A percentile compares a stretch with the other conserved stretches of the same genome.
phyloP scores from a whole-genome alignment of 2,797 vertebrate species.

The Poeciliopsis infans region DNA sequence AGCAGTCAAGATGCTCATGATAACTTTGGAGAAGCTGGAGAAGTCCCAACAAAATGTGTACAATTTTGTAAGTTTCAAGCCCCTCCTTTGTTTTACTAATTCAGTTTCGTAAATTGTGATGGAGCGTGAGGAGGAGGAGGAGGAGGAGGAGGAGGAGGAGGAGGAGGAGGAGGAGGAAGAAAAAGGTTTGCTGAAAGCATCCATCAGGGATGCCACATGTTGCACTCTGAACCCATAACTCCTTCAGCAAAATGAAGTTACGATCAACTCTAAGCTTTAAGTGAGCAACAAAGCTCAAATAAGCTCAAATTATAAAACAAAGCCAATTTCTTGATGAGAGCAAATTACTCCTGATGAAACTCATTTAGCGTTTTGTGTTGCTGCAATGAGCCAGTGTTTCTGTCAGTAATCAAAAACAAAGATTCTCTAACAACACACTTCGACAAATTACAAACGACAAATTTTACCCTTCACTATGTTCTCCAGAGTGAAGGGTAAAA shows the following conservation, averaged over 20 bases:
- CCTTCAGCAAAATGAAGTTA: neutral
- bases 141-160: neutral
- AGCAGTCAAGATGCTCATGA: neutral
- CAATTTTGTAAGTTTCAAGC: neutral
- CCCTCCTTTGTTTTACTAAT: neutral
- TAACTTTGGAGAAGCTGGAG: neutral
- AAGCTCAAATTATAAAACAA: neutral
- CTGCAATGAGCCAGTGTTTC: neutral
- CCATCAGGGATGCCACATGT: constrained; percentile 47
- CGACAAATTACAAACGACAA: neutral
- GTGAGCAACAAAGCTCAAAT: neutral
- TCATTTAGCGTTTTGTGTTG: constrained; percentile 4
- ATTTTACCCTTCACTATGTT: too few species aligned
- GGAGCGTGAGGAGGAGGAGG: neutral
- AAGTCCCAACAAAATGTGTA: neutral
- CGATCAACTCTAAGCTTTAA: neutral
- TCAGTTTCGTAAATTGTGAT: neutral
- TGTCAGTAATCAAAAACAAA: neutral
- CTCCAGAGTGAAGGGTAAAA: neutral
- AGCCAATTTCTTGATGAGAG: constrained; percentile 5
- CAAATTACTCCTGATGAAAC: constrained; percentile 4
- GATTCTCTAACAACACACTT: neutral
- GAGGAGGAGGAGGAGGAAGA: neutral
- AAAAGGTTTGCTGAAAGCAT: neutral
- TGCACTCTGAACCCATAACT: constrained; percentile 49